Conservation (phyloP, 2,797 vertebrate species). For the Microhierax caerulescens region DNA sequence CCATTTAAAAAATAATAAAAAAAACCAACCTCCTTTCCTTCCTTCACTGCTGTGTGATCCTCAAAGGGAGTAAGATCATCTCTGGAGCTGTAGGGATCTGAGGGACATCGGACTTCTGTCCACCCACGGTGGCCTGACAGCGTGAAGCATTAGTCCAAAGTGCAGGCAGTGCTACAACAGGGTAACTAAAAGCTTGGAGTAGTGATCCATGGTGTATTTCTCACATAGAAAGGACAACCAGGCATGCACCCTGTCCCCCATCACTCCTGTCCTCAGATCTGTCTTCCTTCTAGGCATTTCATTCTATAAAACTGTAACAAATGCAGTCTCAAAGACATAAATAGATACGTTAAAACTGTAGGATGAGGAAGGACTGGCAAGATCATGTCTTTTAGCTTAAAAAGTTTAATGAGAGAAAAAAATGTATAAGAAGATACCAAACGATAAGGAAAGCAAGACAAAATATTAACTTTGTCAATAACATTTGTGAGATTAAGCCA, state of each 20-base stretch:
- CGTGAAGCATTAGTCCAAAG: not conserved
- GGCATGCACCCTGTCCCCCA: rapidly evolving
- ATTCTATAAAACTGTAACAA: not conserved
- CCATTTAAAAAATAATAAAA: not conserved
- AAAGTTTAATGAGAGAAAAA: not conserved
- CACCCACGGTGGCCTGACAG: rapidly evolving
- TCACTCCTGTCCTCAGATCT: not conserved
- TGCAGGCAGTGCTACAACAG: not conserved
- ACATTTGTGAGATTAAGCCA: not conserved
- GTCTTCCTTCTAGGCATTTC: not conserved
- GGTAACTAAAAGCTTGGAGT: not conserved
- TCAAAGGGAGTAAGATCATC: not conserved
- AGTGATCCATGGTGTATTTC: not conserved
- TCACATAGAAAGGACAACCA: not conserved
- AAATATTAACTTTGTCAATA: not conserved
- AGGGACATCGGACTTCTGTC: not conserved
- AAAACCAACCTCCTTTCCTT: not conserved
- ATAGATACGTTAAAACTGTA: not conserved
- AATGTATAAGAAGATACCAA: not conserved
- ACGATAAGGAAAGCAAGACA: not conserved
- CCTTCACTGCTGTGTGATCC: not conserved
- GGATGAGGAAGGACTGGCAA: not conserved
- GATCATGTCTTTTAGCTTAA: not conserved
- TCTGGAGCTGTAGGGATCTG: not conserved
- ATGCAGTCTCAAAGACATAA: not conserved